A percentile compares a stretch with the other conserved stretches of the same genome.
Conservation (phyloP, 2,113 vertebrate species). For the Hippocampus zosterae region DNA sequence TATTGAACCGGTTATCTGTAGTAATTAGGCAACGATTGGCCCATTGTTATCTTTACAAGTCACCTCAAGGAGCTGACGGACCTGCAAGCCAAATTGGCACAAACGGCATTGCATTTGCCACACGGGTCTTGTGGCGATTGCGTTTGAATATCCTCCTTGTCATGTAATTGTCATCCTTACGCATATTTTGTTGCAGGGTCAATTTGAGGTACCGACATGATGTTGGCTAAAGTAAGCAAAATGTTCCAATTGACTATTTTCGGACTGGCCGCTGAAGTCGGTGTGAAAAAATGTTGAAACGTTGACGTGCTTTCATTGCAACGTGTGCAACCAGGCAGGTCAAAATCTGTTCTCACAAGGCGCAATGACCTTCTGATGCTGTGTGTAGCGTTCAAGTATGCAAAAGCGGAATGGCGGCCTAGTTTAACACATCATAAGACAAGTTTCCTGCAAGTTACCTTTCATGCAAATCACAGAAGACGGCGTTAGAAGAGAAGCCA, state of each 20-base stretch:
- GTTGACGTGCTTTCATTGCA: not conserved
- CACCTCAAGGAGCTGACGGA: conserved; percentile 41
- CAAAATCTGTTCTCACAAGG: not conserved
- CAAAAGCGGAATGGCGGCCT: conserved; percentile 1
- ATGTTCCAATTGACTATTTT: not conserved
- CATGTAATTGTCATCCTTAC: conserved; percentile 7
- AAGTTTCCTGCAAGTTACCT: not conserved
- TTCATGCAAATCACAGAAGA: conserved; percentile 1
- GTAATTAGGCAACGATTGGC: conserved; percentile 63
- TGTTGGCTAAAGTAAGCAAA: not conserved
- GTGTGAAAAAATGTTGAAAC: not conserved
- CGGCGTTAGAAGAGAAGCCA: not conserved
- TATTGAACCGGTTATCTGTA: conserved; percentile 65
- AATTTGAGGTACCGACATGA: not conserved
- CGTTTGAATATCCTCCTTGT: not conserved
- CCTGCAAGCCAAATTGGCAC: conserved; percentile 23
- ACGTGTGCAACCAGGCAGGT: not conserved
- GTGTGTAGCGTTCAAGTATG: conserved; percentile 1
- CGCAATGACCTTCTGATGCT: not conserved
- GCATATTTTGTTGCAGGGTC: not conserved
- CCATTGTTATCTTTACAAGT: conserved; percentile 60
- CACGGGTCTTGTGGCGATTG: not conserved
- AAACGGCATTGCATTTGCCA: conserved; percentile 3
- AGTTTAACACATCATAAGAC: conserved; percentile 5
- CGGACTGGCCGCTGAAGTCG: not conserved